phyloP scores from a whole-genome alignment of 2,113 vertebrate species.

The Coreoperca whiteheadi region DNA sequence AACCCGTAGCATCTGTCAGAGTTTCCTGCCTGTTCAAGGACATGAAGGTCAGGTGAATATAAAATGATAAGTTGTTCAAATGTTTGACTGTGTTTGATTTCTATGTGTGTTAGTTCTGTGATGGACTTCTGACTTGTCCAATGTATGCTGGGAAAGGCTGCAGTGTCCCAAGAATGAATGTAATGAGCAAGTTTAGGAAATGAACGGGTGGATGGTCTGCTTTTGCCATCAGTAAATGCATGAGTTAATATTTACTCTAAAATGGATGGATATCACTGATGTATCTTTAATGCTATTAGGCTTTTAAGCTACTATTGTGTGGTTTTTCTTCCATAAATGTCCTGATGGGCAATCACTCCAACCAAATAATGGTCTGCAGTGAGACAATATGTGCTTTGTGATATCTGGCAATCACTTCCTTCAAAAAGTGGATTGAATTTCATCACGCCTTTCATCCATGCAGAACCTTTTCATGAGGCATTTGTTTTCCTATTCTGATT shows the following conservation, averaged over 20 bases:
- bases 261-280: conserved; percentile 10
- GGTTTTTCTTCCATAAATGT: neutral
- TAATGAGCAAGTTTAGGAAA: neutral
- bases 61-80: no score
- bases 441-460: conserved; percentile 16
- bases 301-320: conserved; percentile 12
- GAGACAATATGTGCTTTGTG: conserved; percentile 40
- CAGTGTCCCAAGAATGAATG: neutral
- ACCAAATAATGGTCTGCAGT: neutral
- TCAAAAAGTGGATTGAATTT: conserved; percentile 37
- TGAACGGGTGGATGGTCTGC: neutral
- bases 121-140: neutral
- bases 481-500: conserved; percentile 39
- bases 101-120: neutral
- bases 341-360: neutral
- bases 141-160: neutral
- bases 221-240: conserved; percentile 28
- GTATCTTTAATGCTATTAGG: conserved; percentile 9
- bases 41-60: no score
- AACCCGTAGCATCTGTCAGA: neutral
- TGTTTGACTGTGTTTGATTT: neutral
- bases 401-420: conserved; percentile 12
- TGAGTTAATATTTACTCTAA: conserved; percentile 55
- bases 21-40: neutral
- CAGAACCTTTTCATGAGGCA: conserved; percentile 17